Evolutionary conservation across 2,797 vertebrate genomes (phyloP).

Genomic region (Picus viridis): DNA sequence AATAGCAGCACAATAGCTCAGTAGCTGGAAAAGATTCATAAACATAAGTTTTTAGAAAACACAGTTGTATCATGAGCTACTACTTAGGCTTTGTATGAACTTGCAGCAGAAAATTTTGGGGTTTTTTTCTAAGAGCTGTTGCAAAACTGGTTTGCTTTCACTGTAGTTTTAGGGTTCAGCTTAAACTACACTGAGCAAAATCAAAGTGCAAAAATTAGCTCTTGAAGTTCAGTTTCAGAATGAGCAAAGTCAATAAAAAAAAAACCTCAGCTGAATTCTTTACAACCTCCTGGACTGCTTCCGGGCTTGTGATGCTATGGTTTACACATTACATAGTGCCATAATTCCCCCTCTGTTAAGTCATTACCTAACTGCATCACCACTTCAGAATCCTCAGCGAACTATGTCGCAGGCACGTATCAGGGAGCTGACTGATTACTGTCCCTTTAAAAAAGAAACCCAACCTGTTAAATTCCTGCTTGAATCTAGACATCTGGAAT

Average conservation of each 20-base stretch:
- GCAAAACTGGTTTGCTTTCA: not conserved
- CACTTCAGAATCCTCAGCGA: not conserved
- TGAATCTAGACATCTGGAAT: conserved; percentile 34
- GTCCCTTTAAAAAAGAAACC: not conserved
- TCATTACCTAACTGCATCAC: not conserved
- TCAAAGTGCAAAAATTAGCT: not conserved
- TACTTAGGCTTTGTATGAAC: not conserved
- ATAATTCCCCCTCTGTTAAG: not conserved
- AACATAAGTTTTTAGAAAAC: not conserved
- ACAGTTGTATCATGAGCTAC: not conserved
- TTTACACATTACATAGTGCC: not conserved
- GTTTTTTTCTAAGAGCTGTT: not conserved
- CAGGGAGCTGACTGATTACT: not conserved
- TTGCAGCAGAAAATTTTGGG: not conserved
- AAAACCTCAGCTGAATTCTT: not conserved
- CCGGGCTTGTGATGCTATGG: not conserved
- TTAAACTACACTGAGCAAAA: not conserved
- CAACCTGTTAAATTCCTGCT: not conserved
- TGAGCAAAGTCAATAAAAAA: not conserved
- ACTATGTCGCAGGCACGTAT: not conserved
- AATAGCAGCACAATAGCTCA: not conserved
- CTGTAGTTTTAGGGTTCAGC: not conserved
- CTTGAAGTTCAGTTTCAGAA: not conserved
- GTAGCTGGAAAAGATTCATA: not conserved
- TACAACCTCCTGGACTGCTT: not conserved